phyloP scores from a whole-genome alignment of 2,888 invertebrate genomes.

The Andrena trimmerana region DNA sequence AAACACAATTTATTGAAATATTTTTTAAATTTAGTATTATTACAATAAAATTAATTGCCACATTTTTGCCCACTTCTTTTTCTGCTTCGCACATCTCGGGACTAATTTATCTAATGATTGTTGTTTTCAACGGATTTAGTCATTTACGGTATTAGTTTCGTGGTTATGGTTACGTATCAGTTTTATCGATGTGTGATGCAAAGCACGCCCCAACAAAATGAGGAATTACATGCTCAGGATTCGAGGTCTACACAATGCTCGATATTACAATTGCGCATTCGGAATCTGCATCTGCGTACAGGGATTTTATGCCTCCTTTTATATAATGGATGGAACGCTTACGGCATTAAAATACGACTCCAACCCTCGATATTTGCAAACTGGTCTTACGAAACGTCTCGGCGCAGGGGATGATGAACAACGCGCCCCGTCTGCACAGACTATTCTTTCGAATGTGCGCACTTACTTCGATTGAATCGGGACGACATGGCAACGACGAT shows the following conservation, averaged over 20 bases:
- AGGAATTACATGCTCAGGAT: not conserved
- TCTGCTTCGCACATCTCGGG: too few species aligned
- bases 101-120: too few species aligned
- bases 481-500: conserved; percentile 14
- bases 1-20: too few species aligned
- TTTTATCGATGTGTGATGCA: not conserved
- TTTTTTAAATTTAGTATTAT: too few species aligned
- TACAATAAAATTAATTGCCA: too few species aligned
- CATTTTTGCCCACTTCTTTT: too few species aligned
- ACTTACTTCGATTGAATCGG: conserved; percentile 31
- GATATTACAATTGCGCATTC: conserved; percentile 15
- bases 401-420: conserved; percentile 41
- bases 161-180: not conserved
- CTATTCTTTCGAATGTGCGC: conserved; percentile 38
- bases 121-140: too few species aligned
- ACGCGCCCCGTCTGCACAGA: conserved; percentile 27
- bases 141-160: not conserved
- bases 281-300: not conserved
- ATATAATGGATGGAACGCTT: conserved; percentile 21
- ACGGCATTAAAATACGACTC: conserved; percentile 35
- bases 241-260: not conserved
- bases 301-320: conserved; percentile 23
- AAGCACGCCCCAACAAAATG: not conserved
- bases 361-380: conserved; percentile 50
- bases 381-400: conserved; percentile 35